Evolutionary conservation across 2,113 vertebrate genomes (phyloP), one percentile per base, ranked within the genome.

Genomic region (Phalacrocorax aristotelis): DNA sequence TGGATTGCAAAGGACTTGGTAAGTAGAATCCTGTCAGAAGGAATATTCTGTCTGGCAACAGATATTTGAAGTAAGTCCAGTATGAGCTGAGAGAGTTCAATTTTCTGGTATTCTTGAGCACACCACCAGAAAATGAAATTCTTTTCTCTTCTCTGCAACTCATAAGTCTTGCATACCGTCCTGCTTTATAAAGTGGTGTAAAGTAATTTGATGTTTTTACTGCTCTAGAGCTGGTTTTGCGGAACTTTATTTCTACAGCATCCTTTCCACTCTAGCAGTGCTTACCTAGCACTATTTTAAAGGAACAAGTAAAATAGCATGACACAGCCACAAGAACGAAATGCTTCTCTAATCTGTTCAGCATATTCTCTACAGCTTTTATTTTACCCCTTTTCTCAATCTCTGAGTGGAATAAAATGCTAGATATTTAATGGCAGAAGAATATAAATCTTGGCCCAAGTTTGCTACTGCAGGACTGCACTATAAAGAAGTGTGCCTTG

Each of bases 21-120:
- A 95, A 97, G 87, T 72, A 51, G 60, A 94, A 66, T 83, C 22
- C 65, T 88, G 82, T 94, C 96, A 96, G 88, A 96, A 94, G 25
- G 72, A 96, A 97, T 97, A 75, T 91, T 96, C 87, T 95, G 51
- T 75, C 65, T 89, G 83, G 54, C 72, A 88, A 55, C 13, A 92
- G 36, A 52, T 77, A 62, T 76, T 96, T 97, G 72, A 96, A 96
- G 72, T 76, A 93, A 93, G 66, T 92, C 69, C 54, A 71, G 36
- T 54, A 60, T 68, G 61, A 84, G 40, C 65, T 61, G 38, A 80
- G 46, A 87, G 13, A 79, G 26, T 81, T 96, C 69, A 83, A 51
- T 96, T 93, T 97, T 91, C 58, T 83, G 40, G 11, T 83, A 57
- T 90, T 96, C 48, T 96, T 15, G 29, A 95, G 81, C 68, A 80